Evolutionary conservation across 2,888 invertebrate species (phyloP).

Genomic region (Axea sp.): DNA sequence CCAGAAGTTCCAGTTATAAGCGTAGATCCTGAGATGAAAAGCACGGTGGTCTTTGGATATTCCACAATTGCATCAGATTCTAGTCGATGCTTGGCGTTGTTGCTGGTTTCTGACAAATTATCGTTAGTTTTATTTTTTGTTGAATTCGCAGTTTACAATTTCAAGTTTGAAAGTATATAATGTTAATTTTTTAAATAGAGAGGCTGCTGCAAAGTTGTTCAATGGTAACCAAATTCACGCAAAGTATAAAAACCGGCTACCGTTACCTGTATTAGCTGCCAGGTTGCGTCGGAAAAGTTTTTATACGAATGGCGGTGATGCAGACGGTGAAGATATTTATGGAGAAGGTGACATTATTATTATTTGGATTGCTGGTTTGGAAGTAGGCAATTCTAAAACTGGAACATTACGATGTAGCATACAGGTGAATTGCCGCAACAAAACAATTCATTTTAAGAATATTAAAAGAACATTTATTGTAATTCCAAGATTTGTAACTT

Average conservation of each 20-base stretch:
- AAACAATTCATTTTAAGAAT: not conserved
- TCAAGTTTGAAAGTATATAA: no score
- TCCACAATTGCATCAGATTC: conserved; percentile 70
- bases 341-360: conserved; percentile 72
- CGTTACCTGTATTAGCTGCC: conserved; percentile 74
- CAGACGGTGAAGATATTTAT: conserved; percentile 64
- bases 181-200: conserved; percentile 61
- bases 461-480: not conserved
- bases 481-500: conserved; percentile 1
- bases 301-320: conserved; percentile 59
- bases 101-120: conserved; percentile 75
- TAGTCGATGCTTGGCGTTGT: conserved; percentile 74
- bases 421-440: conserved; percentile 66
- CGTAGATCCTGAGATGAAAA: conserved; percentile 73
- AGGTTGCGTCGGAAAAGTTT: conserved; percentile 67
- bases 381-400: conserved; percentile 68
- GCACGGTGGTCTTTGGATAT: conserved; percentile 73
- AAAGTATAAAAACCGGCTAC: conserved; percentile 74
- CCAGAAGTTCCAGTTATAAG: conserved; percentile 79
- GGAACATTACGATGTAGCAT: conserved; percentile 73
- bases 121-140: conserved; percentile 74
- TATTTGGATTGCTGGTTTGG: conserved; percentile 76
- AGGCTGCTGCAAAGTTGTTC: conserved; percentile 71
- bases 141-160: no score
- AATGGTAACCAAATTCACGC: conserved; percentile 73